Base-by-base conservation (phyloP, 2,888 invertebrate genomes). In the Lasioglossum malachurum region DNA sequence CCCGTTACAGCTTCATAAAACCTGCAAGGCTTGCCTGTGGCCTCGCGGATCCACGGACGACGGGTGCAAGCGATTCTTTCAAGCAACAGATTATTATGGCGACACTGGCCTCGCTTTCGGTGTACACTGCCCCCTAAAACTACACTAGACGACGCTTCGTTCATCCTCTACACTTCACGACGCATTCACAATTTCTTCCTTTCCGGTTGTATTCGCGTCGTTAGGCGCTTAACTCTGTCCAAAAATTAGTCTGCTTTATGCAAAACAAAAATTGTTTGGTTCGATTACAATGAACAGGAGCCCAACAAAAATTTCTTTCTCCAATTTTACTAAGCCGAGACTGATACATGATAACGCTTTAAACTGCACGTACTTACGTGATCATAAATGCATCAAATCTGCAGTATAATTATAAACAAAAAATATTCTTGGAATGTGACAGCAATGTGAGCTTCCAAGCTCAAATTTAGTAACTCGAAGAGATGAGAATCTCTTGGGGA, bases 1-100 rank as follows among this genome's bases (percentile, higher is more conserved):
- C 71, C 75, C 60, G 83, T 87, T 90, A 88, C 82, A 78, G 78
- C 84, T 71, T 76, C 90, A 80, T 89, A 90, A 89, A 89, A 87
- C 79, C 84, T 75, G 53, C 75, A 72, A 82, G 69, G 83, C 83
- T 87, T 88, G 83, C 83, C 79, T 78, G 38, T 27, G 44, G 14
- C 76, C 67, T 31, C 71, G 77, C 78, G 67, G 27, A 41, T 49
- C 73, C 53, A 57, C 71, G 44, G 53, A 27, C 16, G n/a, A 41
- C 71, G 57, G n/a, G 14, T 35, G 16, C 14, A 3, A 53, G 27
- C n/a, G 57, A 75, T 73, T 72, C 72, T 46, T 53, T 64, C 19
- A 3, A 12, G 64, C 19, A 14, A 72, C 35, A 23, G 19, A 75
- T 72, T 67, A 44, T 67, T 64, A 64, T 31, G 5, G 31, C 16